Evolutionary conservation across 2,113 vertebrate genomes (phyloP).

Genomic region (Camelus bactrianus): DNA sequence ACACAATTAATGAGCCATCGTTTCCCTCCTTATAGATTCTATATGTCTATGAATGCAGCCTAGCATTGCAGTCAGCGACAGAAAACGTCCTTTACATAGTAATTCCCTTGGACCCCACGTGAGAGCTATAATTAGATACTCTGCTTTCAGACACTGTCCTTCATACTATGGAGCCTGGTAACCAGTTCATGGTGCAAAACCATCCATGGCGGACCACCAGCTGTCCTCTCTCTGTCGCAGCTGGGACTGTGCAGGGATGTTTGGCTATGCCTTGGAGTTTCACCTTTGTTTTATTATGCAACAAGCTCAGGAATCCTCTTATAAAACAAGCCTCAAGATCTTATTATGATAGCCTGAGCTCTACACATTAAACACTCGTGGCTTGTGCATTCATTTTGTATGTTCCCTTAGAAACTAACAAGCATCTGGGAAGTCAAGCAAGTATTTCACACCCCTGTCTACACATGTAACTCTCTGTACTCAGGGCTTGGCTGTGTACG

Average conservation of each 20-base stretch:
- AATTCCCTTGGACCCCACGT: neutral
- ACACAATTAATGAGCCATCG: neutral
- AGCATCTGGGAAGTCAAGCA: neutral
- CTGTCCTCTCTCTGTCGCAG: neutral
- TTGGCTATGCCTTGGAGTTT: neutral
- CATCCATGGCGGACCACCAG: neutral
- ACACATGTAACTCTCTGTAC: neutral
- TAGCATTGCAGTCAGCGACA: neutral
- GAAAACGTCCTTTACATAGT: neutral
- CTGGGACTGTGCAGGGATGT: too few relatives aligned
- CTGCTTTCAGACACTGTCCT: neutral
- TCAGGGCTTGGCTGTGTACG: neutral
- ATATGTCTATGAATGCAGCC: neutral
- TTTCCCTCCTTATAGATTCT: neutral
- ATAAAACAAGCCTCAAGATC: constrained; percentile 11
- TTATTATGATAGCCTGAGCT: constrained; percentile 27
- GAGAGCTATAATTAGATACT: neutral
- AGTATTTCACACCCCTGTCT: neutral
- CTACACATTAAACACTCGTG: neutral
- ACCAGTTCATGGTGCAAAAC: neutral
- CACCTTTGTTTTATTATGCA: neutral
- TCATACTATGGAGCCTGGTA: neutral
- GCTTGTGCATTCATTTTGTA: neutral
- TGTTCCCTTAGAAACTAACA: neutral
- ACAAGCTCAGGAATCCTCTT: neutral